These are phyloP conservation scores for Cheirogaleus medius DNA, from an alignment of 2,113 vertebrate species.

Conservation along the genomic window DNA sequence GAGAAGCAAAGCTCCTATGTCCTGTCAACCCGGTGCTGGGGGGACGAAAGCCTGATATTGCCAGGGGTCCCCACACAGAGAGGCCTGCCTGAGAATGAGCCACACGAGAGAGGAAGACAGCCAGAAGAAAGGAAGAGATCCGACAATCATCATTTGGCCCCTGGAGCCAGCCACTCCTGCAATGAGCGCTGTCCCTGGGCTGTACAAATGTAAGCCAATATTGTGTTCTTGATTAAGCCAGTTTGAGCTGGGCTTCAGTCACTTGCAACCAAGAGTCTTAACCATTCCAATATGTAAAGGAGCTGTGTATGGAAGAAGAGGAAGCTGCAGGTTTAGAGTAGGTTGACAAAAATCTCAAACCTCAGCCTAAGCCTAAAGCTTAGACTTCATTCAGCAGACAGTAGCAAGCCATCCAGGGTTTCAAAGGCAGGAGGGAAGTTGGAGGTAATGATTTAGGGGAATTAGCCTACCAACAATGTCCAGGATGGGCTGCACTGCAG, in stretches of 20 bases:
- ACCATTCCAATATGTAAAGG: background rate
- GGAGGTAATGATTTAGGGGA: background rate
- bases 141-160: background rate
- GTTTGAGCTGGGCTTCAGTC: background rate
- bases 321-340: background rate
- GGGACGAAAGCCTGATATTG: background rate
- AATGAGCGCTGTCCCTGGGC: background rate
- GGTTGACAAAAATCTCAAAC: background rate
- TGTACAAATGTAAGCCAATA: background rate
- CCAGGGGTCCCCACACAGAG: fast-evolving
- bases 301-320: background rate
- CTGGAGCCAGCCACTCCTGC: background rate
- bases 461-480: background rate
- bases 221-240: background rate
- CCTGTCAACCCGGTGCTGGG: background rate
- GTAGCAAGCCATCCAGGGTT: background rate
- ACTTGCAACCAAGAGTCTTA: background rate
- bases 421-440: background rate
- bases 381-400: background rate
- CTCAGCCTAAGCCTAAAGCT: background rate
- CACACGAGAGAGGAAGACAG: background rate
- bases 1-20: background rate
- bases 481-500: background rate
- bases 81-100: background rate
- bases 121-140: background rate